Evolutionary conservation across 2,113 vertebrate species (phyloP).

Genomic region (Globicephala melas): DNA sequence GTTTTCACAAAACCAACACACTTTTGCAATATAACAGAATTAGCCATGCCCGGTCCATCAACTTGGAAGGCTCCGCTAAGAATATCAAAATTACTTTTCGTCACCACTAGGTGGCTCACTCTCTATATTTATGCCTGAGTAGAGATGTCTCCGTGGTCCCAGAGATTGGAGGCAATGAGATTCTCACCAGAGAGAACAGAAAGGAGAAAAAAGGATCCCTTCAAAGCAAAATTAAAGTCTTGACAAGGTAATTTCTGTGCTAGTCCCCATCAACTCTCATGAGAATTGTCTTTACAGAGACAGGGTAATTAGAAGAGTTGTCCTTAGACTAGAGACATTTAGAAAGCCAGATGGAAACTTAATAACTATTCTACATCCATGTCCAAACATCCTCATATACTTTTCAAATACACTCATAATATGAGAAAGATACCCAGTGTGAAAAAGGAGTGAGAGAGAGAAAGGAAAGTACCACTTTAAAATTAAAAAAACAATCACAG

Average conservation of each 20-base stretch:
- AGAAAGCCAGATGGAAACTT: slow-evolving; percentile 13
- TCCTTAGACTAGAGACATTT: background rate
- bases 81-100: slow-evolving; percentile 17
- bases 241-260: background rate
- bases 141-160: background rate
- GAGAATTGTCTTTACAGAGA: background rate
- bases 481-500: too few relatives aligned
- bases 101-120: slow-evolving; percentile 80
- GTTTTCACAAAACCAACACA: background rate
- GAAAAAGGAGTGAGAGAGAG: background rate
- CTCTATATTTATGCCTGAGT: slow-evolving; percentile 41
- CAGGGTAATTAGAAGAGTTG: background rate
- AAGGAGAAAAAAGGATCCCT: background rate
- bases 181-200: background rate
- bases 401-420: background rate
- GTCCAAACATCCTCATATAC: background rate
- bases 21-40: background rate
- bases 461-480: background rate
- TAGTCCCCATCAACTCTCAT: background rate
- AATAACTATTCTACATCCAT: background rate
- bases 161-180: background rate
- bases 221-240: background rate
- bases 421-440: background rate
- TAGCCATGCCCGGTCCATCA: background rate
- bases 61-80: background rate